Percentiles rank a stretch among this genome's conserved stretches.
These are phyloP conservation scores for Odontomyia ornata DNA, from an alignment of 2,888 invertebrate genomes.

Conservation along the genomic window DNA sequence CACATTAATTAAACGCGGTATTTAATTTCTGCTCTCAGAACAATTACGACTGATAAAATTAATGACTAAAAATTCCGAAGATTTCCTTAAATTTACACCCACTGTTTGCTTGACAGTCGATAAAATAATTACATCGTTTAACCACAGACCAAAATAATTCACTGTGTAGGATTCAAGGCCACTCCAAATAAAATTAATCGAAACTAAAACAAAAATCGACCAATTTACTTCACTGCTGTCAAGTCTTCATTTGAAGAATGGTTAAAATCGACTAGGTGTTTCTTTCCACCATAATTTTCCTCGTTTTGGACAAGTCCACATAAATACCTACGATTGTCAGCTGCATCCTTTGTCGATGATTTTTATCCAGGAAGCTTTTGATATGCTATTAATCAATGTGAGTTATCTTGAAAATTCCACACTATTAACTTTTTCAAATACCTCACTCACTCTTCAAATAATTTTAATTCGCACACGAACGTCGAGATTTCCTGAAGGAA, in stretches of 20 bases:
- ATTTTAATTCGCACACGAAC: too few relatives aligned
- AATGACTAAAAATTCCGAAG: not conserved
- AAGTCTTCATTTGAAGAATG: slow-evolving; percentile 12
- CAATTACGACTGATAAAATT: too few relatives aligned
- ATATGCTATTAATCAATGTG: too few relatives aligned
- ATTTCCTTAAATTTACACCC: not conserved
- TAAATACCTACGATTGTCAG: not conserved
- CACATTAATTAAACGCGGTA: too few relatives aligned
- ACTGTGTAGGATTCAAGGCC: not conserved
- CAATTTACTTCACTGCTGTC: slow-evolving; percentile 45
- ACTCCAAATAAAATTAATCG: slow-evolving; percentile 32
- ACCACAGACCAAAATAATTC: not conserved
- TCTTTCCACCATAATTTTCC: not conserved
- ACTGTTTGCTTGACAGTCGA: not conserved
- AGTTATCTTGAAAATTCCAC: too few relatives aligned
- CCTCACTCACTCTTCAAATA: too few relatives aligned
- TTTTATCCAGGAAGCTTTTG: too few relatives aligned
- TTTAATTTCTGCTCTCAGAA: too few relatives aligned
- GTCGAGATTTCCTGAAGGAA: too few relatives aligned
- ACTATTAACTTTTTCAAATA: too few relatives aligned
- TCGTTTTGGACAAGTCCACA: not conserved
- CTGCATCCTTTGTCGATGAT: too few relatives aligned
- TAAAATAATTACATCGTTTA: not conserved
- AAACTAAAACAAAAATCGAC: slow-evolving; percentile 34
- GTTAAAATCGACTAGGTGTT: not conserved